These are phyloP conservation scores for Beris morrisii DNA, from an alignment of 2,888 invertebrate genomes.

Conservation along the genomic window DNA sequence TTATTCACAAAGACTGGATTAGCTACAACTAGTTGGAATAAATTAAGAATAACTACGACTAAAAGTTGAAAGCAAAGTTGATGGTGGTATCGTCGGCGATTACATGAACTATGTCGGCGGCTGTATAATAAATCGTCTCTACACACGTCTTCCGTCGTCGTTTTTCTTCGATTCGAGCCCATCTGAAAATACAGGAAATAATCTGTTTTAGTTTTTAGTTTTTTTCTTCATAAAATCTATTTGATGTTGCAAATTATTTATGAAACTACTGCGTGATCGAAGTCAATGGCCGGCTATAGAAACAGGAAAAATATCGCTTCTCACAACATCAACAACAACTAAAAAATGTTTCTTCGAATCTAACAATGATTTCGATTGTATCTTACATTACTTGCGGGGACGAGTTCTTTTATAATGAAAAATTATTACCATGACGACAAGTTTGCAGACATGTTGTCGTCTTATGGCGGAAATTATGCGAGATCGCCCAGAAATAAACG, in stretches of 20 bases:
- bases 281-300: slow-evolving; percentile 20
- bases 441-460: no score
- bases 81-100: slow-evolving; percentile 35
- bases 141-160: slow-evolving; percentile 16
- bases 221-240: neutral
- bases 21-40: slow-evolving; percentile 46
- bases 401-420: no score
- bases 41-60: slow-evolving; percentile 41
- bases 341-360: slow-evolving; percentile 16
- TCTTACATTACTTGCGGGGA: neutral
- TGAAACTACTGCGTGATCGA: neutral
- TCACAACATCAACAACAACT: neutral
- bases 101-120: slow-evolving; percentile 3
- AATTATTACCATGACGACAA: no score
- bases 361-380: slow-evolving; percentile 24
- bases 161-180: slow-evolving; percentile 31
- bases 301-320: slow-evolving; percentile 3
- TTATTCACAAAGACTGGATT: slow-evolving; percentile 55
- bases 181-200: slow-evolving; percentile 33
- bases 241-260: neutral
- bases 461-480: no score
- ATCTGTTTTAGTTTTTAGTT: neutral
- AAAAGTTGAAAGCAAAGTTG: slow-evolving; percentile 27
- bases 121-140: neutral
- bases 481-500: no score